Percentiles rank a stretch among this genome's conserved stretches.
phyloP scores from a whole-genome alignment of 2,888 invertebrate species.

The Trilocha varians region DNA sequence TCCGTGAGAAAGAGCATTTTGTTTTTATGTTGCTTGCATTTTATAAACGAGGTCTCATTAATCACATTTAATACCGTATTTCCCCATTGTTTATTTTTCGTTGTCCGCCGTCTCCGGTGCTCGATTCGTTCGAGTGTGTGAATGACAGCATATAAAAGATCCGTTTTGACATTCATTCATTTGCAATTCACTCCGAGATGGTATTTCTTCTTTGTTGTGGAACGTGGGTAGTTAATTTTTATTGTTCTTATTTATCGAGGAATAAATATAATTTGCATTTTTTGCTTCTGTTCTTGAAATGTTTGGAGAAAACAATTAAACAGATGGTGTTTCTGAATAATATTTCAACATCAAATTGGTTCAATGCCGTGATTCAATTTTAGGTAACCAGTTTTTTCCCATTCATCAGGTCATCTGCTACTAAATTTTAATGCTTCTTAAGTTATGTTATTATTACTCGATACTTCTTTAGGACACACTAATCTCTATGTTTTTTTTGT shows the following conservation, averaged over 20 bases:
- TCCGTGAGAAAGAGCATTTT: not conserved
- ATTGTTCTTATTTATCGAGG: not conserved
- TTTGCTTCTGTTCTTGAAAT: too few species aligned
- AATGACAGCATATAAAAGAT: not conserved
- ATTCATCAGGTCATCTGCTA: too few species aligned
- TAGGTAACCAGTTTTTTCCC: too few species aligned
- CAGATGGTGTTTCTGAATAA: too few species aligned
- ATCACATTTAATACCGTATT: not conserved
- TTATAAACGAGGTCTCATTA: not conserved
- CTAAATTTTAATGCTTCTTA: too few species aligned
- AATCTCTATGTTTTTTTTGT: too few species aligned
- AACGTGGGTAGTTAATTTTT: not conserved
- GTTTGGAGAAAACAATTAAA: too few species aligned
- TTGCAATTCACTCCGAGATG: not conserved
- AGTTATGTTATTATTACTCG: too few species aligned
- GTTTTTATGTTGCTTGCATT: not conserved
- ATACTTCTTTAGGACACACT: too few species aligned
- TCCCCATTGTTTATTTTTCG: not conserved
- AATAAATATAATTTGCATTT: not conserved
- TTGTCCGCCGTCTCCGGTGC: not conserved
- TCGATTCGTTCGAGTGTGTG: not conserved
- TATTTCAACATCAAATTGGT: too few species aligned
- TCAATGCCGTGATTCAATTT: too few species aligned
- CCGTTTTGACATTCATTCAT: not conserved
- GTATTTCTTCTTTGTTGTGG: not conserved